Evolutionary conservation across 1,140 invertebrate species (phyloP), one percentile per base, ranked within the genome.

Genomic region (Brachionus koreanus): DNA sequence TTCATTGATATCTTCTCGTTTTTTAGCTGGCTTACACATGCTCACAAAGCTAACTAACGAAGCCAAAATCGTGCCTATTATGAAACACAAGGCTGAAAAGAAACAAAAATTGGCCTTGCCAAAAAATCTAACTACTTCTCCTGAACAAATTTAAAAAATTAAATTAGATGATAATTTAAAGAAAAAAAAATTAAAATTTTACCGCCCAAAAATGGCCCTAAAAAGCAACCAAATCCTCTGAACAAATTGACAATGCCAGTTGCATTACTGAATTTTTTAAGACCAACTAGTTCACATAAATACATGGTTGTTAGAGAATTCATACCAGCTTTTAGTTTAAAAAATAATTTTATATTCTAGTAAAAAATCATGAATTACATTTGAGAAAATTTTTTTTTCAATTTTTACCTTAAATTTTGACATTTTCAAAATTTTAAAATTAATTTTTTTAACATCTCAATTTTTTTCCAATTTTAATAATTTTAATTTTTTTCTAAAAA

Each of bases 231-330:
- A 43, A 79, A 79, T 37, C 76, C 76, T 79, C 76, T 79, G 29
- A 79, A 79, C 39, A 79, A 79, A 43, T 79, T 79, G 6, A 79
- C 43, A 25, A 79, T 79, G 25, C 76, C 76, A 65, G 76, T 79
- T 23, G 76, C 76, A 13, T 79, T 79, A 16, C 49, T 43, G 37
- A 79, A 79, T 43, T 79, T 79, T 57, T 57, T 61, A 10, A 79
- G 29, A 10, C 76, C 76, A 13, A 79, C 76, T 37, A 79, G 25
- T 12, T 79, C 76, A 42, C 49, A 57, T 13, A 79, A 61, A 42
- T 79, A 79, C 46, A 79, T 61, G 19, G 76, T 79, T 23, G 76
- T 79, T 16, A 79, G 57, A 12, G 35, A 79, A 29, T 79, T 79
- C 76, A 79, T 79, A 16, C 76, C 76, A 65, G 76, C 76, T 79